Conservation (phyloP, 2,113 vertebrate species). For the Tinamus guttatus region DNA sequence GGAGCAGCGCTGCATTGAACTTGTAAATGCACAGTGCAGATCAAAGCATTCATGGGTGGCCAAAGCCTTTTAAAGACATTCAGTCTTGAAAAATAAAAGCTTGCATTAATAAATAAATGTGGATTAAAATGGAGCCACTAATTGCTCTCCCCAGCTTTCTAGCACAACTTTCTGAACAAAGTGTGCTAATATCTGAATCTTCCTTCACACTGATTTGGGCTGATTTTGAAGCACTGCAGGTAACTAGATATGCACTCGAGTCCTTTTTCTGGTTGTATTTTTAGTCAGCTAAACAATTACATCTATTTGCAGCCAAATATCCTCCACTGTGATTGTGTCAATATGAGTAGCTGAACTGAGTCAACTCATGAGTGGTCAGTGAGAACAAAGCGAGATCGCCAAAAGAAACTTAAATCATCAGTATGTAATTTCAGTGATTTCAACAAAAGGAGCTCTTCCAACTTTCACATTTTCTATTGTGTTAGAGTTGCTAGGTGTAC, state of each 20-base stretch:
- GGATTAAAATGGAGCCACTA: background rate
- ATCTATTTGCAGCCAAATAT: conserved; percentile 46
- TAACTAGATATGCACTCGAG: conserved; percentile 19
- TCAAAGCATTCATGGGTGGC: background rate
- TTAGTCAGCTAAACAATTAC: conserved; percentile 56
- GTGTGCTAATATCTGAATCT: background rate
- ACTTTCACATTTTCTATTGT: background rate
- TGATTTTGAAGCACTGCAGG: conserved; percentile 52
- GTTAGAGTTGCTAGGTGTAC: background rate
- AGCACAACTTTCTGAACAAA: background rate
- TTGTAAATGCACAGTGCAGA: background rate
- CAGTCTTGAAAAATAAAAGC: background rate
- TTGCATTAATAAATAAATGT: conserved; percentile 25
- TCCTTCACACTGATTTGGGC: background rate
- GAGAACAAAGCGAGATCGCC: background rate
- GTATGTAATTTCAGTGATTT: conserved; percentile 27
- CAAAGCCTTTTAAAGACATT: conserved; percentile 27
- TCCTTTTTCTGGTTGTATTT: conserved; percentile 44
- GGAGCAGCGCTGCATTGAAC: background rate
- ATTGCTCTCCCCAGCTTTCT: background rate
- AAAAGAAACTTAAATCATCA: conserved; percentile 13
- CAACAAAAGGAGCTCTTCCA: background rate
- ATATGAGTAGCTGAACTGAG: conserved; percentile 30
- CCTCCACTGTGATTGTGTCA: conserved; percentile 32
- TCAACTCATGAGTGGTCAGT: conserved; percentile 31